Conservation (phyloP, 2,888 invertebrate species). For the Agriotes lineatus region DNA sequence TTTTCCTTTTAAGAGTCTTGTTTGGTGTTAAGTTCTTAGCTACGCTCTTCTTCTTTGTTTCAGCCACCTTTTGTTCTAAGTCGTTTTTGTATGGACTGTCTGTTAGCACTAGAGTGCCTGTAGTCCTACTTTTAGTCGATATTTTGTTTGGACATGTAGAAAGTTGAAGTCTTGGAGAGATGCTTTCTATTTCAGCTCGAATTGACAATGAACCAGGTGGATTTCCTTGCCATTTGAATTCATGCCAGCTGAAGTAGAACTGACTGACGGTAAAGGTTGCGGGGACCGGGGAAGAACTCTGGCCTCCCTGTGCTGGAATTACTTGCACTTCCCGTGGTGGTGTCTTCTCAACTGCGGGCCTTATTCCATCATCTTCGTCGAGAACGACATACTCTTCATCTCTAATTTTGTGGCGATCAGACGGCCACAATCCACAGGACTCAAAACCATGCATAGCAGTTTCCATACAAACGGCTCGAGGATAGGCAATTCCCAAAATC, state of each 20-base stretch:
- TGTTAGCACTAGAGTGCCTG: not conserved
- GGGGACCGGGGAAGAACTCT: too few species aligned
- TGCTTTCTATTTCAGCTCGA: not conserved
- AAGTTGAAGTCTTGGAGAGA: not conserved
- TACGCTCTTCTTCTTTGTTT: not conserved
- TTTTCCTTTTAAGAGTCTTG: not conserved
- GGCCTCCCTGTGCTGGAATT: too few species aligned
- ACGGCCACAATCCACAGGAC: not conserved
- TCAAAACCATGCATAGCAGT: not conserved
- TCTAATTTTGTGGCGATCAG: not conserved
- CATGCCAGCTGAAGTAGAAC: not conserved
- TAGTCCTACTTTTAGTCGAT: too few species aligned
- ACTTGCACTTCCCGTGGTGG: too few species aligned
- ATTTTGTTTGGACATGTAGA: not conserved
- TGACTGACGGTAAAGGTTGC: too few species aligned
- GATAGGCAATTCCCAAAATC: not conserved
- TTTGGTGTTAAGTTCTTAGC: not conserved
- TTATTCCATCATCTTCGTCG: too few species aligned
- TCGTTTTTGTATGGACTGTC: conserved; percentile 3
- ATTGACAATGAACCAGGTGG: not conserved
- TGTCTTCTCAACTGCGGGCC: not conserved
- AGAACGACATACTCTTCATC: not conserved
- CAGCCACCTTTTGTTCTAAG: conserved; percentile 49
- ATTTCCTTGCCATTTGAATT: not conserved
- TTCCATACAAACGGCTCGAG: not conserved